These are phyloP conservation scores for Gymnoscopelus braueri DNA, from an alignment of 2,797 vertebrate genomes.

Conservation along the genomic window DNA sequence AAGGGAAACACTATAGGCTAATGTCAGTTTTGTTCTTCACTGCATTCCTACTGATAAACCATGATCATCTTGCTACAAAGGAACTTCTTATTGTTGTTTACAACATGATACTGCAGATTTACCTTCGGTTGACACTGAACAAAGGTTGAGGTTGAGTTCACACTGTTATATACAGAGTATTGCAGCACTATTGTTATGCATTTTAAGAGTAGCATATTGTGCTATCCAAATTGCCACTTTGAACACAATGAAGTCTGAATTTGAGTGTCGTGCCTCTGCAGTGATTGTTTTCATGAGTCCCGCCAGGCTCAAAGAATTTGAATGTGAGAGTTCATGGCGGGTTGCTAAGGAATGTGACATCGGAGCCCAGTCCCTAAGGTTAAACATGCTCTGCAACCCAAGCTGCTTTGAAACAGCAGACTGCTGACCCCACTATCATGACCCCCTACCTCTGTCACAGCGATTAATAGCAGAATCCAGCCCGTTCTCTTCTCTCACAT, in stretches of 20 bases:
- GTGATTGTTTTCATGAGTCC: conserved; percentile 26
- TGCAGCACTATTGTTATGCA: no score
- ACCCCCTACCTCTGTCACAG: conserved; percentile 62
- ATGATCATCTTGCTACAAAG: no score
- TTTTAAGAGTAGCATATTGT: background rate
- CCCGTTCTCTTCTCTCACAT: conserved; percentile 47
- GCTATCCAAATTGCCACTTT: conserved; percentile 3
- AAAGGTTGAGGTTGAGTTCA: no score
- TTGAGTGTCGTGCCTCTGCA: conserved; percentile 16
- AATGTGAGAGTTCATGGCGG: conserved; percentile 38
- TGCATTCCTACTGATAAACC: no score
- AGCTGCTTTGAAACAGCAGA: conserved; percentile 76
- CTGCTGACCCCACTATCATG: conserved; percentile 64
- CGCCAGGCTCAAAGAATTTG: conserved; percentile 23
- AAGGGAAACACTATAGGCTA: no score
- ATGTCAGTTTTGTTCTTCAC: no score
- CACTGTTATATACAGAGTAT: no score
- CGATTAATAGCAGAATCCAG: conserved; percentile 67
- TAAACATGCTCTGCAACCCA: conserved; percentile 71
- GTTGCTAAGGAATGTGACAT: conserved; percentile 67
- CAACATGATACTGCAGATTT: no score
- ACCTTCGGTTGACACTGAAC: no score
- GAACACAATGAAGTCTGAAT: background rate
- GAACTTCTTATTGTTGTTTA: no score
- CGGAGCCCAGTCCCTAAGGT: conserved; percentile 60